A percentile compares a stretch with the other conserved stretches of the same genome.
These are phyloP conservation scores for Drosophila anomalipes DNA, from an alignment of 2,888 invertebrate genomes.

Conservation along the genomic window DNA sequence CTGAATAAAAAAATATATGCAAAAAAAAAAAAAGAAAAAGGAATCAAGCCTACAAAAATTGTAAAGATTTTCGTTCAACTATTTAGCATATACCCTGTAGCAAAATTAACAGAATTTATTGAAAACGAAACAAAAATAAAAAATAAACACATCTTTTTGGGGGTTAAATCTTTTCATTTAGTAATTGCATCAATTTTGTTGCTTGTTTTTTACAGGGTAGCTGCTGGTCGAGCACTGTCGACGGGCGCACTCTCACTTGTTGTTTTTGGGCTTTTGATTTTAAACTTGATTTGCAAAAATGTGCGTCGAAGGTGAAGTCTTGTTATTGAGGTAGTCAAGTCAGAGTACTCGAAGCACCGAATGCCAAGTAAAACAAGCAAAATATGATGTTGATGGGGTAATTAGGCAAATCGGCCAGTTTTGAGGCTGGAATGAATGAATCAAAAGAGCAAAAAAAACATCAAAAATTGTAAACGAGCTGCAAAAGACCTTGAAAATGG, in stretches of 20 bases:
- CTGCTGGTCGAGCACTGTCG: neutral
- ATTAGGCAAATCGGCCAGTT: constrained; percentile 39
- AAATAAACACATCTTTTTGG: neutral
- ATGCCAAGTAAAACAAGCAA: constrained; percentile 22
- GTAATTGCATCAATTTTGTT: neutral
- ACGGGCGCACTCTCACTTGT: too few species aligned
- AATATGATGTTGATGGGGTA: constrained; percentile 48
- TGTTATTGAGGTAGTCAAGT: constrained; percentile 60
- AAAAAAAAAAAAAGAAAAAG: neutral
- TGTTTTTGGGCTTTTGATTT: constrained; percentile 57
- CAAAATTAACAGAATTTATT: neutral
- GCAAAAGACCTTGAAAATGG: constrained; percentile 29
- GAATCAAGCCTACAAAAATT: constrained; percentile 14
- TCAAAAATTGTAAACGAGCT: constrained; percentile 8
- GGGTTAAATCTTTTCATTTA: neutral
- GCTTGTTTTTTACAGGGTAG: neutral
- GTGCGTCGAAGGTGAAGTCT: constrained; percentile 60
- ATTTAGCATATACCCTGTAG: neutral
- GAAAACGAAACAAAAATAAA: neutral
- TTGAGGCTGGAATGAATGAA: constrained; percentile 21
- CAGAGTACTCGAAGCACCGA: constrained; percentile 30
- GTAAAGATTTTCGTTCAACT: constrained; percentile 5
- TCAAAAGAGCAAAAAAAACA: neutral
- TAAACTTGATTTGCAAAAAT: constrained; percentile 73
- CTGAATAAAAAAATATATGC: too few species aligned